phyloP scores from a whole-genome alignment of 2,797 vertebrate species.

The Cirrhinus molitorella region DNA sequence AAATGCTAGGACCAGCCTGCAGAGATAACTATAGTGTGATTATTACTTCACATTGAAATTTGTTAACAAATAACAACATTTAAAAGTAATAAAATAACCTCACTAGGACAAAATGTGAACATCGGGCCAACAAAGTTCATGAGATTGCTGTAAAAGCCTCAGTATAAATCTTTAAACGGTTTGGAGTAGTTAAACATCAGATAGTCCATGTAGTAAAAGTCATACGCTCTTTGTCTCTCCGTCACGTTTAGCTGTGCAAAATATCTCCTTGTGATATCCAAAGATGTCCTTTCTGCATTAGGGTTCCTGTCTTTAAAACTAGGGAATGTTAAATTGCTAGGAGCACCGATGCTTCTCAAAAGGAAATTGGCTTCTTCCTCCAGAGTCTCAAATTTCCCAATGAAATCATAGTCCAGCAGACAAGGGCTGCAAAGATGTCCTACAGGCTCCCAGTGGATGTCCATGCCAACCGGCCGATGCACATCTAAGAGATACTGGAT shows the following conservation, averaged over 20 bases:
- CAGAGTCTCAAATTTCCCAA: slow-evolving; percentile 97
- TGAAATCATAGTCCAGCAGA: slow-evolving; percentile 92
- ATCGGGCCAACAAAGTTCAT: slow-evolving; percentile 7
- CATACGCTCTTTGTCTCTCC: slow-evolving; percentile 89
- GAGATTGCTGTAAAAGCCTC: slow-evolving; percentile 46
- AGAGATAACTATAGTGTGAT: slow-evolving; percentile 30
- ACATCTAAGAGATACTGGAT: slow-evolving; percentile 93
- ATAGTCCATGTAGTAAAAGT: slow-evolving; percentile 99
- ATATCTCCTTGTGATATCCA: slow-evolving; percentile 86
- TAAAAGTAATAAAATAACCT: slow-evolving; percentile 29
- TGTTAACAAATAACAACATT: slow-evolving; percentile 15
- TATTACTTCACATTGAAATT: slow-evolving; percentile 15
- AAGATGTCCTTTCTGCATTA: slow-evolving; percentile 86
- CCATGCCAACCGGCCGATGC: slow-evolving; percentile 93
- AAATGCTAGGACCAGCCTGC: slow-evolving; percentile 44
- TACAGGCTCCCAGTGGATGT: slow-evolving; percentile 95
- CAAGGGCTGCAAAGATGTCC: slow-evolving; percentile 94
- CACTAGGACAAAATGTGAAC: slow-evolving; percentile 39
- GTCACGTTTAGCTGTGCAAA: slow-evolving; percentile 86
- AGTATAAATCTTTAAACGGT: slow-evolving; percentile 93
- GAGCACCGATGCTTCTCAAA: slow-evolving; percentile 85
- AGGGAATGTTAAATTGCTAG: slow-evolving; percentile 90
- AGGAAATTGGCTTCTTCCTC: slow-evolving; percentile 93
- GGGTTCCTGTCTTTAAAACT: slow-evolving; percentile 94
- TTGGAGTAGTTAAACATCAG: slow-evolving; percentile 98